Conservation (phyloP, 1,140 invertebrate genomes). For the Callitettix versicolor region DNA sequence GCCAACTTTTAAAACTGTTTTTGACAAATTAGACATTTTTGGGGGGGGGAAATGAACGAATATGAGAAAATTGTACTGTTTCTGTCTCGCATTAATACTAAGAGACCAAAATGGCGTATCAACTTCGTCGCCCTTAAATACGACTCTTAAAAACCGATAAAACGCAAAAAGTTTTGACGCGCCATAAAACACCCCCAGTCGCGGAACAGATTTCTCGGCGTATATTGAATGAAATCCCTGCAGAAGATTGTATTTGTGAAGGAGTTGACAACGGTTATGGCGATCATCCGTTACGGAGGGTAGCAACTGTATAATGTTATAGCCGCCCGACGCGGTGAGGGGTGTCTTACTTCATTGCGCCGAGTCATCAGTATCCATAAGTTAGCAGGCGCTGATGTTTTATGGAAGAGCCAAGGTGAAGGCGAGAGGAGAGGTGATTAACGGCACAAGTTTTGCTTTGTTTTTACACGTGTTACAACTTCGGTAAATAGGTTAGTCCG, state of each 20-base stretch:
- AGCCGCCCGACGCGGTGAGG: background rate
- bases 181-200: too few relatives aligned
- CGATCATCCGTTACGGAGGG: background rate
- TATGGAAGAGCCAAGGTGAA: slow-evolving; percentile 9
- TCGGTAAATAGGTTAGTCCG: slow-evolving; percentile 13
- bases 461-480: background rate
- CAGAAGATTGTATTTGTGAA: too few relatives aligned
- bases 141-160: too few relatives aligned
- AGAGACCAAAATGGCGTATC: too few relatives aligned
- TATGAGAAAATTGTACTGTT: too few relatives aligned
- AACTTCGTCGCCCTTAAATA: too few relatives aligned
- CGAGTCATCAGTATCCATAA: slow-evolving; percentile 20
- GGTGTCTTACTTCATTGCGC: slow-evolving; percentile 10
- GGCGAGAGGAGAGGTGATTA: slow-evolving; percentile 2
- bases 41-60: too few relatives aligned
- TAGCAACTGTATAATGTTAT: slow-evolving; percentile 5
- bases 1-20: too few relatives aligned
- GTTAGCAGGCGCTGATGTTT: slow-evolving; percentile 15
- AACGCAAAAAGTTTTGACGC: too few relatives aligned
- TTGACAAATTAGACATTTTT: too few relatives aligned
- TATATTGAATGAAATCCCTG: background rate
- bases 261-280: too few relatives aligned
- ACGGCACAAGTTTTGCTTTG: background rate
- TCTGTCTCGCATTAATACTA: too few relatives aligned
- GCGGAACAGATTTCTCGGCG: background rate